These are phyloP conservation scores for Diglossa cyanea DNA, from an alignment of 2,797 vertebrate species.

Conservation along the genomic window DNA sequence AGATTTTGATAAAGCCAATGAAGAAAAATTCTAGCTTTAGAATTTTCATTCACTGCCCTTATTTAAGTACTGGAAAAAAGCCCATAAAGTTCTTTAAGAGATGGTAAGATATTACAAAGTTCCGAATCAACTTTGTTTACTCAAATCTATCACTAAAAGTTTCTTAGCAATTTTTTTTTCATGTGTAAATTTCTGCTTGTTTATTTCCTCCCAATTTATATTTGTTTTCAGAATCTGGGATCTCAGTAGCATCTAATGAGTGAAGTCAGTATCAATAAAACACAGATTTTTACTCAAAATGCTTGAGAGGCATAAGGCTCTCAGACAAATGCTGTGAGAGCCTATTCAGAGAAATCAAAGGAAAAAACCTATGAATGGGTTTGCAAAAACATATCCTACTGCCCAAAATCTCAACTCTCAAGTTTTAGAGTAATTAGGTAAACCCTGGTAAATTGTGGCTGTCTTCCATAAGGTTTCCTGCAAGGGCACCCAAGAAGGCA, in stretches of 20 bases:
- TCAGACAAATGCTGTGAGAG: not conserved
- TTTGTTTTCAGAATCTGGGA: not conserved
- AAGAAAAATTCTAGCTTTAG: not conserved
- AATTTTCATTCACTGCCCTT: not conserved
- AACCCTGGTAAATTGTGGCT: not conserved
- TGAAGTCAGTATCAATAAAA: not conserved
- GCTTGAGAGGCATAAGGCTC: not conserved
- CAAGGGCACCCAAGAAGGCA: not conserved
- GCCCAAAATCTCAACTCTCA: not conserved
- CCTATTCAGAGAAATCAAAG: not conserved
- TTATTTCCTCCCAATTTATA: not conserved
- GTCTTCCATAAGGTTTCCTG: not conserved
- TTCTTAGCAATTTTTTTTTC: not conserved
- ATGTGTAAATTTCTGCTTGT: not conserved
- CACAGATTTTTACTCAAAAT: not conserved
- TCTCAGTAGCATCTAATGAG: not conserved
- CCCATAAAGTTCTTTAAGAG: not conserved
- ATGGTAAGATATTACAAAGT: not conserved
- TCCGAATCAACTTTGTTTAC: not conserved
- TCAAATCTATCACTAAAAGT: not conserved
- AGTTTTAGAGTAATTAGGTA: not conserved
- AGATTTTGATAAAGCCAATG: not conserved
- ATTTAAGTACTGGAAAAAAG: not conserved
- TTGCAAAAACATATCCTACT: not conserved
- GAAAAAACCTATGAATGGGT: not conserved